Evolutionary conservation across 2,113 vertebrate genomes (phyloP).

Genomic region (Tautogolabrus adspersus): DNA sequence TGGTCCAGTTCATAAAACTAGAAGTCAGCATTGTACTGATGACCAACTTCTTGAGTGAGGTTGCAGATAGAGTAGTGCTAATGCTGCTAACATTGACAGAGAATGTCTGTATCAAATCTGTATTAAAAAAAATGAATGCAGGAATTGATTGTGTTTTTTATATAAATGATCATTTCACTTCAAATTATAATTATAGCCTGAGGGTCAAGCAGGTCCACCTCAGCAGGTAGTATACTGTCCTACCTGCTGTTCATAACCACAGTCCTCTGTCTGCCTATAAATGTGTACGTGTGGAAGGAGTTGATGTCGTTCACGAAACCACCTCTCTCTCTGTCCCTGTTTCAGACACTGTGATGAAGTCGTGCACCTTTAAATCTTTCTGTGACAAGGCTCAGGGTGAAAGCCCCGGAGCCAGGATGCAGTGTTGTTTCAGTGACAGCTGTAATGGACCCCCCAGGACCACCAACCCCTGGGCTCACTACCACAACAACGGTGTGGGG

Average conservation of each 20-base stretch:
- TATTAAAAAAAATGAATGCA: too few species aligned
- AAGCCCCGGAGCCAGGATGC: constrained; percentile 80
- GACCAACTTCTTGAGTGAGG: background rate
- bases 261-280: background rate
- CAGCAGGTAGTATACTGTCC: background rate
- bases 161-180: too few species aligned
- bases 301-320: constrained; percentile 26
- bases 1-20: constrained; percentile 12
- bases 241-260: background rate
- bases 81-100: constrained; percentile 25
- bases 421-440: constrained; percentile 87
- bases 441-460: constrained; percentile 85
- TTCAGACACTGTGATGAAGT: constrained; percentile 88
- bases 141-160: too few species aligned
- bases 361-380: constrained; percentile 89
- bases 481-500: constrained; percentile 21
- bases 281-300: background rate
- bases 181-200: too few species aligned
- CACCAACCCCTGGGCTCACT: constrained; percentile 71
- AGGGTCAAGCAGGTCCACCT: too few species aligned
- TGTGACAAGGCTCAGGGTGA: constrained; percentile 84
- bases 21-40: constrained; percentile 49
- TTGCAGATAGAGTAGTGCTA: background rate
- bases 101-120: background rate
- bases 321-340: background rate